Base-by-base conservation (phyloP, 2,113 vertebrate genomes). In the Prochilodus magdalenae region DNA sequence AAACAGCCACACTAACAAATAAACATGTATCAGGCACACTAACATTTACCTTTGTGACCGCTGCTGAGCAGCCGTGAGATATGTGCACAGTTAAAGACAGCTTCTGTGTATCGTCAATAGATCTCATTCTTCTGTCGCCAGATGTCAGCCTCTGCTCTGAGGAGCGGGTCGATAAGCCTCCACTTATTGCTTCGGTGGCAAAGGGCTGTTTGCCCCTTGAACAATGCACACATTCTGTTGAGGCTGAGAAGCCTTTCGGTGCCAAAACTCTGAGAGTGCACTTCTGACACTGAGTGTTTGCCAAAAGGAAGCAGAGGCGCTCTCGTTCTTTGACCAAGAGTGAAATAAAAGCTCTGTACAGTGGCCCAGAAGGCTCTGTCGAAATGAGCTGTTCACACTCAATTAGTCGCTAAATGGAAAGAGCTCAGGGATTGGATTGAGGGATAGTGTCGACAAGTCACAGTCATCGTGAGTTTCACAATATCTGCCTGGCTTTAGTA, bases 141-240 rank as follows among this genome's bases (percentile, higher is more conserved):
- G 36, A 70, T 72, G 40, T 77, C 75, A 30, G 49, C 73, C 40
- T 62, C 59, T 77, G 5, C 74, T 26, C 74, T 15, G 20, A 71
- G 66, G 74, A 77, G 84, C 72, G 8, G 24, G 84, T 92, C 89
- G 89, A 86, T 93, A 91, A 92, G 89, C 84, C 87, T 89, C 79
- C 83, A 74, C 79, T 91, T 92, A 91, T 91, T 93, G 93, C 92
- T 90, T 79, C 89, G 83, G 78, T 85, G 89, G 87, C 92, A 91
- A 83, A 85, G 91, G 49, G 81, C 77, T 69, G 76, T 85, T 77
- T 63, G 85, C 81, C 77, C 82, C 83, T 83, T 81, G 57, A 75
- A 84, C 85, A 86, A 79, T 79, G 87, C 62, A 62, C 85, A 84
- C 63, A 84, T 91, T 90, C 87, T 86, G 88, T 89, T 78, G 60